Conservation (phyloP, 2,797 vertebrate species). For the Pogonophryne albipinna region DNA sequence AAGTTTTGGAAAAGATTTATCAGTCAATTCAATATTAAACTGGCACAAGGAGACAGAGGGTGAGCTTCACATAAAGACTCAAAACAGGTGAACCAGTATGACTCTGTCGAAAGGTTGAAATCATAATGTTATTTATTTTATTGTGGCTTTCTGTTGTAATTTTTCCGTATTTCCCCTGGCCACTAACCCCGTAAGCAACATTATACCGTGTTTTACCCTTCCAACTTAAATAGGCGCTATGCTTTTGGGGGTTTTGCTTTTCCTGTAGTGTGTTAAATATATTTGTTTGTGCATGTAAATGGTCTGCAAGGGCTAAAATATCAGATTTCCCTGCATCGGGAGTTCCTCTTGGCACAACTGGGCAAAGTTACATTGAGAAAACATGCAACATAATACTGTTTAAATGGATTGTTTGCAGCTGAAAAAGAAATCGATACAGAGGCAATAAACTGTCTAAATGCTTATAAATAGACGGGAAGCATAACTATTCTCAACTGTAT, state of each 20-base stretch:
- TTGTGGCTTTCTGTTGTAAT: not conserved
- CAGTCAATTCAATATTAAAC: not conserved
- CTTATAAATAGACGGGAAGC: not conserved
- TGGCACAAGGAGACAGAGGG: not conserved
- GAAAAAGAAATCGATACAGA: slow-evolving; percentile 39
- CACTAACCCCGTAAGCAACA: too few species aligned
- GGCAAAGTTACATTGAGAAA: slow-evolving; percentile 28
- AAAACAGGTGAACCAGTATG: not conserved
- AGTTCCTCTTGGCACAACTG: not conserved
- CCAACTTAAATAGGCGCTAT: too few species aligned
- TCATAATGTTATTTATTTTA: not conserved
- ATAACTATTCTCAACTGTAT: not conserved
- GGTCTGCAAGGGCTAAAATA: too few species aligned
- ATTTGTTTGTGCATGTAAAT: too few species aligned
- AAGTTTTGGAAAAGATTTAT: not conserved
- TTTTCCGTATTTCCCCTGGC: too few species aligned
- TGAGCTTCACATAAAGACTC: not conserved
- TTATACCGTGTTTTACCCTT: not conserved
- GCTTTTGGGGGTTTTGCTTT: too few species aligned
- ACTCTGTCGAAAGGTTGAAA: not conserved
- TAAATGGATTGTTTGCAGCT: slow-evolving; percentile 16
- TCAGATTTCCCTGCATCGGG: too few species aligned
- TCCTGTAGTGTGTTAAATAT: too few species aligned
- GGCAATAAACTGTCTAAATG: slow-evolving; percentile 9
- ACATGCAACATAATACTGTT: slow-evolving; percentile 16